These are phyloP conservation scores for Columba livia DNA, from an alignment of 2,113 vertebrate genomes.

Conservation along the genomic window DNA sequence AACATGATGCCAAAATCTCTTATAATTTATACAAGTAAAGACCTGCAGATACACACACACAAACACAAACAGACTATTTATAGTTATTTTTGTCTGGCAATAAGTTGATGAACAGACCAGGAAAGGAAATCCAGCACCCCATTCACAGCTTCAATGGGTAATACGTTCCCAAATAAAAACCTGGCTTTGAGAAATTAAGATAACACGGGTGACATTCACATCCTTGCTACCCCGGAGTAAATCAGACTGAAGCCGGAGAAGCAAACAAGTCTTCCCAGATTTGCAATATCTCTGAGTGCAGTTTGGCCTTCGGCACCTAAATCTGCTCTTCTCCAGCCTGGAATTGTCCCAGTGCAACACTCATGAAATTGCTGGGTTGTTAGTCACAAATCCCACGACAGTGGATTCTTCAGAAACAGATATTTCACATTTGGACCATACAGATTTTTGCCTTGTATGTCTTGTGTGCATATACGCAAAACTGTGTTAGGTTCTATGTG, in stretches of 20 bases:
- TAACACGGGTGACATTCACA: not conserved
- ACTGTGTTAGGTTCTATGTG: not conserved
- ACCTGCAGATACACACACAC: not conserved
- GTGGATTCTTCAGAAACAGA: accelerated
- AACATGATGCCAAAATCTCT: not conserved
- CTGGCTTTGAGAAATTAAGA: not conserved
- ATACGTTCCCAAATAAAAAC: not conserved
- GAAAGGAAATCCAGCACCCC: not conserved
- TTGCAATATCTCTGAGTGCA: not conserved
- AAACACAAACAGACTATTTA: not conserved
- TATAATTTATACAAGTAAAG: not conserved
- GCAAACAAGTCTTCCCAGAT: not conserved
- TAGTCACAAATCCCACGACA: not conserved
- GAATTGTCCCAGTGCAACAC: not conserved
- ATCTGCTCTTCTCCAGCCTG: not conserved
- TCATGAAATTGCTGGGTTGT: not conserved
- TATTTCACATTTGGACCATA: accelerated
- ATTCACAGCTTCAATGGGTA: not conserved
- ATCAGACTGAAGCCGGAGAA: not conserved
- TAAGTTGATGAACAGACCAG: not conserved
- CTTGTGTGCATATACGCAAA: accelerated
- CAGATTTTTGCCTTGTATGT: not conserved
- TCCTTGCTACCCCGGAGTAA: not conserved
- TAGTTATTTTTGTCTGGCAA: not conserved
- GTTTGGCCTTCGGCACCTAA: not conserved